phyloP scores from a whole-genome alignment of 2,797 vertebrate genomes.

The Hyperoplus immaculatus region DNA sequence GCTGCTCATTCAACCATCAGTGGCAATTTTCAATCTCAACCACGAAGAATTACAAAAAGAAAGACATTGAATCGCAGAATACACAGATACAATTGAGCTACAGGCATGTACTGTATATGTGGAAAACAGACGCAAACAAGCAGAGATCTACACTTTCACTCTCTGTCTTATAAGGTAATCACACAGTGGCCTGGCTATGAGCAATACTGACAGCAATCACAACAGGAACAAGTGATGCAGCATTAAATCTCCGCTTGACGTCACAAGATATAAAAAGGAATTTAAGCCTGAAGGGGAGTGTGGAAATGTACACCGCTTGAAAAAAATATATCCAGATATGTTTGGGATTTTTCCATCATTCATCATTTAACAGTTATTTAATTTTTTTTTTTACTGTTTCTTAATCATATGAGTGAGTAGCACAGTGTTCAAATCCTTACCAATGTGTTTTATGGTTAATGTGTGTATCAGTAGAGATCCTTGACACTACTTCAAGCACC shows the following conservation, averaged over 20 bases:
- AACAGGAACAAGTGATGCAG: conserved; percentile 41
- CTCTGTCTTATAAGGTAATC: not conserved
- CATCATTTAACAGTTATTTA: conserved; percentile 15
- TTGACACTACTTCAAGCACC: not conserved
- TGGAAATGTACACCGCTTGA: conserved; percentile 16
- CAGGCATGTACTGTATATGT: not conserved
- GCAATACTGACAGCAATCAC: conserved; percentile 22
- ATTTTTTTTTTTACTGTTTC: no score
- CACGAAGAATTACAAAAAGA: conserved; percentile 4
- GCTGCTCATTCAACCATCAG: conserved; percentile 23
- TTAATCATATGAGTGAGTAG: not conserved
- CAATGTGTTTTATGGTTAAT: not conserved
- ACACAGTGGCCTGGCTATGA: not conserved
- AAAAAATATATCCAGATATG: conserved; percentile 38
- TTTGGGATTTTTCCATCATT: conserved; percentile 11
- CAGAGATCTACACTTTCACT: not conserved
- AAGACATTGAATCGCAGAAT: not conserved
- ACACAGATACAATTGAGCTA: not conserved
- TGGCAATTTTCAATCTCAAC: conserved; percentile 18
- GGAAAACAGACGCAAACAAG: conserved; percentile 13
- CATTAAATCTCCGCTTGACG: conserved; percentile 43
- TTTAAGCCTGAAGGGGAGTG: conserved; percentile 13
- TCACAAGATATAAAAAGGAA: conserved; percentile 55
- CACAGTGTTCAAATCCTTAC: conserved; percentile 16
- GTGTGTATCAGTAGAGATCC: conserved; percentile 2